These are phyloP conservation scores for Chlorospingus semifuscus DNA, from an alignment of 2,797 vertebrate genomes.

Conservation along the genomic window DNA sequence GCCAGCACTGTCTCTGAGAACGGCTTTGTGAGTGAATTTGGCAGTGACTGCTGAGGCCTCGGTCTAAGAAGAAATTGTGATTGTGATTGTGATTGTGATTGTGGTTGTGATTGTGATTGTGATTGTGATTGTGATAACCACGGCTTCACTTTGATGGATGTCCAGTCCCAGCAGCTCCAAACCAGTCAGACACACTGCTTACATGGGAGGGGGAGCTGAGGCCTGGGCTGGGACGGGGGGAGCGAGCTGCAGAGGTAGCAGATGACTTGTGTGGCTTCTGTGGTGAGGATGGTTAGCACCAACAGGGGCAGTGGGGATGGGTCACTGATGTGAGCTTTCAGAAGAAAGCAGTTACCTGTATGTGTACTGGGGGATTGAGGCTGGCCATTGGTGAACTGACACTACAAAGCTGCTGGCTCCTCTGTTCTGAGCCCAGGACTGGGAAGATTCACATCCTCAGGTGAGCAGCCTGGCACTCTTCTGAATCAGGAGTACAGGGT, in stretches of 20 bases:
- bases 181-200: accelerated
- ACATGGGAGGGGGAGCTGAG: accelerated
- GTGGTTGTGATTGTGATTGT: no score
- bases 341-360: not conserved
- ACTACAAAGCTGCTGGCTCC: not conserved
- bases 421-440: not conserved
- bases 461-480: not conserved
- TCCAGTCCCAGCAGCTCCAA: not conserved
- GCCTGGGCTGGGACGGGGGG: not conserved
- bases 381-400: not conserved
- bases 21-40: not conserved
- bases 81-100: not conserved
- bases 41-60: not conserved
- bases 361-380: not conserved
- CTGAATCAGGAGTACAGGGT: not conserved
- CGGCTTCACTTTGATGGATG: not conserved
- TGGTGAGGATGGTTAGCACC: not conserved
- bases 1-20: accelerated
- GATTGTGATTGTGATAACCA: not conserved
- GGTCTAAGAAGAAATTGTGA: not conserved
- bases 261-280: not conserved
- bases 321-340: not conserved
- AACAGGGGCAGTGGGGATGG: not conserved
- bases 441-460: not conserved
- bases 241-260: not conserved